Percentiles rank a stretch among this genome's conserved stretches.
These are phyloP conservation scores for Hololepta plana DNA, from an alignment of 2,888 invertebrate species.

Conservation along the genomic window DNA sequence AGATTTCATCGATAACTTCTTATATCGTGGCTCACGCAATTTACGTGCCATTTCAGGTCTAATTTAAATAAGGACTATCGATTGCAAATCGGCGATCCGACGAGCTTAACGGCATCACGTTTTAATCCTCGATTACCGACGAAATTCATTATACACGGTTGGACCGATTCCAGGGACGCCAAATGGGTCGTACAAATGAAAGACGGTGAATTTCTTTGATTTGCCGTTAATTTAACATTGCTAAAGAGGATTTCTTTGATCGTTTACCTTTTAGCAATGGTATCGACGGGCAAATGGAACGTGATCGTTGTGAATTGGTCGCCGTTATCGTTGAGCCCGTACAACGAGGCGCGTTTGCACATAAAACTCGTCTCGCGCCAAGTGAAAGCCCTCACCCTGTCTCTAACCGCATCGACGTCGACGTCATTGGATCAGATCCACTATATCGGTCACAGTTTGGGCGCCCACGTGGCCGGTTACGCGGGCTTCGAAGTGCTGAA, in stretches of 20 bases:
- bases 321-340: slow-evolving; percentile 28
- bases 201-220: slow-evolving; percentile 15
- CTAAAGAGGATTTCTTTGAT: too few species aligned
- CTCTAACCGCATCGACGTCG: slow-evolving; percentile 13
- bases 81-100: slow-evolving; percentile 12
- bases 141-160: slow-evolving; percentile 22
- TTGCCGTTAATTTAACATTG: slow-evolving; percentile 1
- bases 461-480: slow-evolving; percentile 32
- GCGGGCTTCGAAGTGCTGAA: too few species aligned
- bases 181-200: slow-evolving; percentile 21
- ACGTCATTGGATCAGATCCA: slow-evolving; percentile 20
- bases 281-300: slow-evolving; percentile 21
- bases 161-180: slow-evolving; percentile 19
- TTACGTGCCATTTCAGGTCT: too few species aligned
- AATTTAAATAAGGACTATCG: too few species aligned
- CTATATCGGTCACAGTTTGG: slow-evolving; percentile 34
- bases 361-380: slow-evolving; percentile 27
- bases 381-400: slow-evolving; percentile 21
- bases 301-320: slow-evolving; percentile 37
- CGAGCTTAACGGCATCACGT: slow-evolving; percentile 14
- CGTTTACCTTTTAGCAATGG: slow-evolving; percentile 16
- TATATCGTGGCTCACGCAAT: too few species aligned
- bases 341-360: slow-evolving; percentile 29
- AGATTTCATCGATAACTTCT: too few species aligned
- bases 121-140: slow-evolving; percentile 17